Evolutionary conservation across 1,140 invertebrate genomes (phyloP).

Genomic region (Nixonia krombeini): DNA sequence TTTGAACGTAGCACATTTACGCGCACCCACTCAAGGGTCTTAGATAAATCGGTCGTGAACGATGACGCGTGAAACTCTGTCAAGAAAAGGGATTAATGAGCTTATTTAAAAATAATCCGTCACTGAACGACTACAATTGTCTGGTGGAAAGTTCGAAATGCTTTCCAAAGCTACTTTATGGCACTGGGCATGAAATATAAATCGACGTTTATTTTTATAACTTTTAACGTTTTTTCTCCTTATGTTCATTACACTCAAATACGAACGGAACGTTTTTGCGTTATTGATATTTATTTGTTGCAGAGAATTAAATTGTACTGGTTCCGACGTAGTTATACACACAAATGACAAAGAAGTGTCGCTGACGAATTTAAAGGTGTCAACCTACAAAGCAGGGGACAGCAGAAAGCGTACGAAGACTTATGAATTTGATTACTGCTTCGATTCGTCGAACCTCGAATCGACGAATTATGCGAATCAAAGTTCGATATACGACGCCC

Average conservation of each 20-base stretch:
- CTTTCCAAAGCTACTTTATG: too few species aligned
- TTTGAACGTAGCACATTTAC: slow-evolving; percentile 4
- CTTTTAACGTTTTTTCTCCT: too few species aligned
- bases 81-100: neutral
- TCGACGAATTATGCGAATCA: slow-evolving; percentile 76
- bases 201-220: too few species aligned
- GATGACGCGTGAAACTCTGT: slow-evolving; percentile 1
- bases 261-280: too few species aligned
- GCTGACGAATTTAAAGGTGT: slow-evolving; percentile 73
- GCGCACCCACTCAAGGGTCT: slow-evolving; percentile 2
- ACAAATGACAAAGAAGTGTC: slow-evolving; percentile 50
- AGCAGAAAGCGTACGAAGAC: slow-evolving; percentile 77
- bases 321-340: slow-evolving; percentile 51
- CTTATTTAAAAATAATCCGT: neutral
- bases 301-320: slow-evolving; percentile 54
- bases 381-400: slow-evolving; percentile 76
- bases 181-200: too few species aligned
- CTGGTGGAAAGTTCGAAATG: too few species aligned
- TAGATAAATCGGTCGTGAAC: slow-evolving; percentile 5
- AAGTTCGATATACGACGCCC: slow-evolving; percentile 76
- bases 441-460: slow-evolving; percentile 74
- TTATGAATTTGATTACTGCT: slow-evolving; percentile 82
- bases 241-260: too few species aligned
- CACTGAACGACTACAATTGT: neutral
- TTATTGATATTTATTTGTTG: slow-evolving; percentile 1